These are phyloP conservation scores for Lepidochitona cinerea DNA, from an alignment of 2,888 invertebrate genomes.

Conservation along the genomic window DNA sequence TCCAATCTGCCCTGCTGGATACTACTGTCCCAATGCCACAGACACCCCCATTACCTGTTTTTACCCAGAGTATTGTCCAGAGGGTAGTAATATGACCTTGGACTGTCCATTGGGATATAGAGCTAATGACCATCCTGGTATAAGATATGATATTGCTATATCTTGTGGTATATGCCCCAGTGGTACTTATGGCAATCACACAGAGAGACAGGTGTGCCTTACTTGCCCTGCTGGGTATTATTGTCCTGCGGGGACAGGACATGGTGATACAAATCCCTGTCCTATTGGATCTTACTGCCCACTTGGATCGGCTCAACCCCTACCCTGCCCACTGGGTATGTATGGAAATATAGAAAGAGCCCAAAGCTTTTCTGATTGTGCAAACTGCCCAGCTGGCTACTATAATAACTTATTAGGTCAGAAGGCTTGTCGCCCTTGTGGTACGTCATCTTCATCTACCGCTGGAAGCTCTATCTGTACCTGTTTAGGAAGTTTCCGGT, in stretches of 20 bases:
- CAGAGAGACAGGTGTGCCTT: conserved; percentile 50
- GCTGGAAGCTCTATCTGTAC: conserved; percentile 48
- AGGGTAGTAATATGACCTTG: conserved; percentile 57
- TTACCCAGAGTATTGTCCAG: conserved; percentile 63
- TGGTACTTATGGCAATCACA: conserved; percentile 63
- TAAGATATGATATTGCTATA: conserved; percentile 40
- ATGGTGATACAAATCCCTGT: conserved; percentile 53
- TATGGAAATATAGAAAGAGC: conserved; percentile 48
- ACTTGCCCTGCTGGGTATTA: conserved; percentile 66
- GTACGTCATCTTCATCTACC: conserved; percentile 48
- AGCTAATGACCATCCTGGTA: conserved; percentile 51
- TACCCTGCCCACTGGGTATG: conserved; percentile 55
- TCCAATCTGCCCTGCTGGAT: conserved; percentile 62
- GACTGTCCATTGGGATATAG: conserved; percentile 60
- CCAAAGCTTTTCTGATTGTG: conserved; percentile 45
- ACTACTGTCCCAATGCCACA: conserved; percentile 62
- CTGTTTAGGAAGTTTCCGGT: conserved; percentile 59
- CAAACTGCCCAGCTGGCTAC: conserved; percentile 46
- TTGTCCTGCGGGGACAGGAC: conserved; percentile 61
- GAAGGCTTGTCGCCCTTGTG: conserved; percentile 58
- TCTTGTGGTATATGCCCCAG: conserved; percentile 62
- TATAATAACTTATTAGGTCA: conserved; percentile 53
- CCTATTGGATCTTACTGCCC: conserved; percentile 59
- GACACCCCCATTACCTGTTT: conserved; percentile 53
- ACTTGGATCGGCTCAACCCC: conserved; percentile 39